phyloP scores from a whole-genome alignment of 1,140 invertebrate species.

The Phenacoccus solenopsis region DNA sequence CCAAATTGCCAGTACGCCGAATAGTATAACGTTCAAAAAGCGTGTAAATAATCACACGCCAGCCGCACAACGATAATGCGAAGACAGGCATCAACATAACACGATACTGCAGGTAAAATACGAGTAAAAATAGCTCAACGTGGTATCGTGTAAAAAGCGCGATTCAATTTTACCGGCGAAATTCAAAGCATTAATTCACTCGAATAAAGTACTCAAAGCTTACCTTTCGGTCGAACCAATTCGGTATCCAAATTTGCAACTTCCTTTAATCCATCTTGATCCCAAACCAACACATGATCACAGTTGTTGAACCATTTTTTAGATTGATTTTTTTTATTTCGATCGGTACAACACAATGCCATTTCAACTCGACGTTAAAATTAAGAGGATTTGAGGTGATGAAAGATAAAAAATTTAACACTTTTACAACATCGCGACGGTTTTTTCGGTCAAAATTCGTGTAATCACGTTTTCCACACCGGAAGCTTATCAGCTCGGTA shows the following conservation, averaged over 20 bases:
- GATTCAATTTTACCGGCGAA: too few species aligned
- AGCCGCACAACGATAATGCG: too few species aligned
- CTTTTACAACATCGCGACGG: background rate
- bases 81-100: too few species aligned
- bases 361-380: background rate
- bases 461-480: background rate
- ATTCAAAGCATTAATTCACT: too few species aligned
- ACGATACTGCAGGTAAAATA: too few species aligned
- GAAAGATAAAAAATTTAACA: background rate
- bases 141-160: too few species aligned
- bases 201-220: background rate
- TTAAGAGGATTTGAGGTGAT: background rate
- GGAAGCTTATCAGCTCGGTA: background rate
- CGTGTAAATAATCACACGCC: too few species aligned
- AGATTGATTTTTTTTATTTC: background rate
- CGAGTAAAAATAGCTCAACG: too few species aligned
- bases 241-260: background rate
- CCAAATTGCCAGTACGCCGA: too few species aligned
- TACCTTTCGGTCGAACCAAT: conserved; percentile 1
- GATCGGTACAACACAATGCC: background rate
- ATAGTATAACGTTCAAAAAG: too few species aligned
- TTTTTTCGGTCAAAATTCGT: background rate
- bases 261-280: background rate
- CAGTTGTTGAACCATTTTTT: background rate
- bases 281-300: background rate